phyloP scores from a whole-genome alignment of 1,140 invertebrate genomes.

The Globodera ellingtonae region DNA sequence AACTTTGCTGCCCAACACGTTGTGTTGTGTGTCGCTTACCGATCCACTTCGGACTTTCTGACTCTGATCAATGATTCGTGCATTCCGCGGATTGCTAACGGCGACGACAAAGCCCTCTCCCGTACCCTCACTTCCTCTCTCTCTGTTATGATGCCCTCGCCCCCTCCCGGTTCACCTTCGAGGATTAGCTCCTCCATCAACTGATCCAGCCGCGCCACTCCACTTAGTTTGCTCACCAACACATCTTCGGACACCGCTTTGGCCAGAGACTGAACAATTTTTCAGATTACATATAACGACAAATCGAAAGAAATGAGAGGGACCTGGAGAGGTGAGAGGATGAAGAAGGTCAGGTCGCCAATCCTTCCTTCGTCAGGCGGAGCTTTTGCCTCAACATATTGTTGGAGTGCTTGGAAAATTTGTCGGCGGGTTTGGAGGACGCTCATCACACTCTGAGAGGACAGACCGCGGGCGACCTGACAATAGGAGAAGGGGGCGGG shows the following conservation, averaged over 20 bases:
- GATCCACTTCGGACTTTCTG: conserved; percentile 55
- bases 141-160: no score
- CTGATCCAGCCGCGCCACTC: conserved; percentile 58
- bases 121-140: no score
- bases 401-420: conserved; percentile 56
- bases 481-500: background rate
- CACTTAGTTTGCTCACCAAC: conserved; percentile 60
- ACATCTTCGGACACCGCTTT: conserved; percentile 63
- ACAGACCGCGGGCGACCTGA: conserved; percentile 49
- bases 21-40: conserved; percentile 63
- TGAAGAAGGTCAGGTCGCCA: conserved; percentile 63
- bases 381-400: conserved; percentile 47
- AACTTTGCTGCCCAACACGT: conserved; percentile 64
- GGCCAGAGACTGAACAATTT: conserved; percentile 53
- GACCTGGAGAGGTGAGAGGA: conserved; percentile 58
- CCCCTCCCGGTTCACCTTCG: conserved; percentile 38
- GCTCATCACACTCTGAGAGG: conserved; percentile 51
- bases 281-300: conserved; percentile 12
- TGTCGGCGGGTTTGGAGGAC: conserved; percentile 59
- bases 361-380: conserved; percentile 49
- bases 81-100: conserved; percentile 50
- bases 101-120: conserved; percentile 40
- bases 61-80: conserved; percentile 61
- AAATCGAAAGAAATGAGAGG: conserved; percentile 25
- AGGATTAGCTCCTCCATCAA: conserved; percentile 64